Conservation (phyloP, 2,797 vertebrate genomes). For the Tolypeutes matacus region DNA sequence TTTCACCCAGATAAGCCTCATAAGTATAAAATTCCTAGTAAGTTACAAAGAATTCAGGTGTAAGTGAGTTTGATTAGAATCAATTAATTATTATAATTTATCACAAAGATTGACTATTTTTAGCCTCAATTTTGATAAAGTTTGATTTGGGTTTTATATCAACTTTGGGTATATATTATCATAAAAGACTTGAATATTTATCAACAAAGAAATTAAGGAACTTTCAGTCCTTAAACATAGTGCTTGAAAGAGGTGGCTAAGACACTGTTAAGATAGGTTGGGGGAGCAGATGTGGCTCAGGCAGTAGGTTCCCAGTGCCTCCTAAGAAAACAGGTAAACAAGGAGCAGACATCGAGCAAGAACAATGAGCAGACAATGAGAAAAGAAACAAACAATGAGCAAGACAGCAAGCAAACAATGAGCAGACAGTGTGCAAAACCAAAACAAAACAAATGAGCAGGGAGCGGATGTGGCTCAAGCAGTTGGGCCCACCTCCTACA, state of each 20-base stretch:
- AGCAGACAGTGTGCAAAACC: too few species aligned
- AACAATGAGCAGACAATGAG: too few species aligned
- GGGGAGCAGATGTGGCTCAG: slow-evolving; percentile 71
- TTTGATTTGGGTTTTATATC: slow-evolving; percentile 41
- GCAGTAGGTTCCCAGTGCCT: too few species aligned
- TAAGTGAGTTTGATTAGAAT: slow-evolving; percentile 22
- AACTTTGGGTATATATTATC: background rate
- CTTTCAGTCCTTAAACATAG: slow-evolving; percentile 77
- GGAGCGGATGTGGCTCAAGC: too few species aligned
- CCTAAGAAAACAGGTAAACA: too few species aligned
- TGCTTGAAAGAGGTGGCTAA: slow-evolving; percentile 77
- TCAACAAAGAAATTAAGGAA: slow-evolving; percentile 74
- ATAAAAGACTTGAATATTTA: slow-evolving; percentile 68
- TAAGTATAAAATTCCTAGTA: slow-evolving; percentile 20
- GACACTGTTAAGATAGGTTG: slow-evolving; percentile 81
- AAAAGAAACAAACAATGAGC: too few species aligned
- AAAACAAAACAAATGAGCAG: too few species aligned
- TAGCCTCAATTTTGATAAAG: slow-evolving; percentile 11
- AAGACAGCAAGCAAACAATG: too few species aligned
- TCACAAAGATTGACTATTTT: background rate
- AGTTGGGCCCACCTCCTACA: too few species aligned
- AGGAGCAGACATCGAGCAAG: too few species aligned
- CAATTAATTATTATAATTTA: background rate
- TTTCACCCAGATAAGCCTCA: background rate
- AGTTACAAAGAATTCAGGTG: slow-evolving; percentile 26